phyloP scores from a whole-genome alignment of 2,888 invertebrate species.

The Drosophila heteroneura region DNA sequence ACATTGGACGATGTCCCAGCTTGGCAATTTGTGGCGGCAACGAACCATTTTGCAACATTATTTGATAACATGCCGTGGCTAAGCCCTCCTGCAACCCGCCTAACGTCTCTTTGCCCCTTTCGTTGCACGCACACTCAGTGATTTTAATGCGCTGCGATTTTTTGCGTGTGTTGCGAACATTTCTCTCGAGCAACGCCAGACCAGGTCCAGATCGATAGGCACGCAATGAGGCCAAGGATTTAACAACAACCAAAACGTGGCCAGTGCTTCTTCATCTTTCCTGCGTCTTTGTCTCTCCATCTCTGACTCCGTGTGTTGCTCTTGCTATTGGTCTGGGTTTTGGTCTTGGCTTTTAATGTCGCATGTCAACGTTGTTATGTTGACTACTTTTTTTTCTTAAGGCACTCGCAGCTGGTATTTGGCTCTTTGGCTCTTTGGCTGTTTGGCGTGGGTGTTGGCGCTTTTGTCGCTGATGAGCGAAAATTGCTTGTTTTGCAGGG shows the following conservation, averaged over 20 bases:
- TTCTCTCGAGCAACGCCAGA: conserved; percentile 55
- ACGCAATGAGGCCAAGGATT: conserved; percentile 54
- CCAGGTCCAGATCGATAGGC: conserved; percentile 37
- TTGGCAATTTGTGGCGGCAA: conserved; percentile 59
- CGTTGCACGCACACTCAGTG: conserved; percentile 72
- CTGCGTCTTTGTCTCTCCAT: conserved; percentile 14
- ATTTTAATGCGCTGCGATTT: conserved; percentile 77
- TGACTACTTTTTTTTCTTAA: conserved; percentile 64
- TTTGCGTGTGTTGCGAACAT: conserved; percentile 73
- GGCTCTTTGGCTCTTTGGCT: background rate
- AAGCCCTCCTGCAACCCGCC: background rate
- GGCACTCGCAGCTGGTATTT: conserved; percentile 22
- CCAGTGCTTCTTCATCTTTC: conserved; percentile 1
- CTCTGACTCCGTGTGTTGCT: background rate
- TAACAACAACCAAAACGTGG: conserved; percentile 1
- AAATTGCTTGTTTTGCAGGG: conserved; percentile 54
- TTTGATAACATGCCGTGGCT: conserved; percentile 70
- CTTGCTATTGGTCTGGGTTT: conserved; percentile 16
- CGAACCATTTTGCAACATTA: conserved; percentile 57
- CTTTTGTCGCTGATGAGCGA: conserved; percentile 66
- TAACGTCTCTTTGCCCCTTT: background rate
- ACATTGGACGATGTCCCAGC: background rate
- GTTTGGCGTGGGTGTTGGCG: conserved; percentile 52
- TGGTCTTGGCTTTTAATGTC: conserved; percentile 73
- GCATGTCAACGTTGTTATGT: conserved; percentile 79